Conservation (phyloP, 2,797 vertebrate genomes). For the Neolamprologus multifasciatus region DNA sequence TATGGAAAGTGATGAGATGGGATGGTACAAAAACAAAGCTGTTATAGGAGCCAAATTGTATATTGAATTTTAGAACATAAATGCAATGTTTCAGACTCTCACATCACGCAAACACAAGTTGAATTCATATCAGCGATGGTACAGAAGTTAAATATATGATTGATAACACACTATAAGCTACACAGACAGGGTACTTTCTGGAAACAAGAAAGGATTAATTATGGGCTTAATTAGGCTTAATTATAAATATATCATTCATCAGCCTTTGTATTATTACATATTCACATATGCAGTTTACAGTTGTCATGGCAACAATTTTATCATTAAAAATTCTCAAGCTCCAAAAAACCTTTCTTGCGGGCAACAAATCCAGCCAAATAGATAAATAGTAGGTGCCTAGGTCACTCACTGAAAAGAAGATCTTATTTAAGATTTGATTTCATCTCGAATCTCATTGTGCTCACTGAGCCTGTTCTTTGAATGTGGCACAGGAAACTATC, state of each 20-base stretch:
- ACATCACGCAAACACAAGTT: background rate
- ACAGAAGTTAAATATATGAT: background rate
- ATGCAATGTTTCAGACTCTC: background rate
- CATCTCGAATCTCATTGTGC: background rate
- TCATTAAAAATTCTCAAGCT: background rate
- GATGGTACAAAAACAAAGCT: slow-evolving; percentile 18
- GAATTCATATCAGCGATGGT: background rate
- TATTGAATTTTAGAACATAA: slow-evolving; percentile 15
- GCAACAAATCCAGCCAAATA: background rate
- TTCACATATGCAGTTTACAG: background rate
- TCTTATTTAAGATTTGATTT: background rate
- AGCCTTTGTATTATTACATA: background rate
- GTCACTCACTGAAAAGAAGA: background rate
- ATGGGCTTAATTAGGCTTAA: background rate
- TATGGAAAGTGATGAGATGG: slow-evolving; percentile 29
- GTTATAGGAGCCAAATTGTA: background rate
- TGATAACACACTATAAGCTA: background rate
- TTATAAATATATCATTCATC: background rate
- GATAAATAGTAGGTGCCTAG: background rate
- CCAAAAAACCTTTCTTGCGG: background rate
- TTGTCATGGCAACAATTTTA: background rate
- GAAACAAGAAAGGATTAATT: background rate
- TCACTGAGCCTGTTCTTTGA: background rate
- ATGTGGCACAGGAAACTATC: background rate
- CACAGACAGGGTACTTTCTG: background rate